These are phyloP conservation scores for Phyllotreta cruciferae DNA, from an alignment of 2,888 invertebrate genomes.

Conservation along the genomic window DNA sequence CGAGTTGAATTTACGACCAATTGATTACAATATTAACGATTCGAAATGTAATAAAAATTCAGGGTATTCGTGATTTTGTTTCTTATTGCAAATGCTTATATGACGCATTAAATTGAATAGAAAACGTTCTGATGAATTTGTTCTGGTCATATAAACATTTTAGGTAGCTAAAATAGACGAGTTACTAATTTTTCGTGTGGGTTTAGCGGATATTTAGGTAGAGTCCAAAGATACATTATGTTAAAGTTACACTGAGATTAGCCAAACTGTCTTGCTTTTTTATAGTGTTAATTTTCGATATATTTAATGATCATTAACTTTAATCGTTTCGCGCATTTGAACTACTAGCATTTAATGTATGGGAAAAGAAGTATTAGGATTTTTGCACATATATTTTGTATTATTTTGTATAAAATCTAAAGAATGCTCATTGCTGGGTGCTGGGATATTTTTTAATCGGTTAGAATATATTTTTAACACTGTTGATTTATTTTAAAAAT, in stretches of 20 bases:
- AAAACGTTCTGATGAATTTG: neutral
- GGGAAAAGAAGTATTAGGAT: constrained; percentile 2
- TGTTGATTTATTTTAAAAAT: constrained; percentile 34
- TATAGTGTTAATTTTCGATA: constrained; percentile 27
- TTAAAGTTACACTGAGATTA: constrained; percentile 31
- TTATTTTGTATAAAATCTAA: constrained; percentile 42
- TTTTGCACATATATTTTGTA: constrained; percentile 46
- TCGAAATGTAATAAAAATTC: constrained; percentile 14
- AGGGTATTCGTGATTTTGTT: constrained; percentile 2
- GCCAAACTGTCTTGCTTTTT: constrained; percentile 33
- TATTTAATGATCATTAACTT: constrained; percentile 6
- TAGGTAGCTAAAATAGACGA: constrained; percentile 10
- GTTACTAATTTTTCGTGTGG: constrained; percentile 29
- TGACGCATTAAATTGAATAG: constrained; percentile 2
- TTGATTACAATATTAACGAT: neutral
- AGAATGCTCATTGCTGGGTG: constrained; percentile 51
- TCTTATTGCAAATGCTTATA: neutral
- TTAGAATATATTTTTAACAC: constrained; percentile 37
- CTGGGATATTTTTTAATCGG: constrained; percentile 45
- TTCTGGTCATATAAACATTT: constrained; percentile 15
- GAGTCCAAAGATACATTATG: constrained; percentile 39
- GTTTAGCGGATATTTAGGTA: constrained; percentile 34
- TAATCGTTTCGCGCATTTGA: constrained; percentile 3
- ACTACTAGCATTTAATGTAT: neutral
- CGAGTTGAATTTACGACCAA: no score